These are phyloP conservation scores for Dicranocentrus wangi DNA, from an alignment of 2,888 invertebrate species.

Conservation along the genomic window DNA sequence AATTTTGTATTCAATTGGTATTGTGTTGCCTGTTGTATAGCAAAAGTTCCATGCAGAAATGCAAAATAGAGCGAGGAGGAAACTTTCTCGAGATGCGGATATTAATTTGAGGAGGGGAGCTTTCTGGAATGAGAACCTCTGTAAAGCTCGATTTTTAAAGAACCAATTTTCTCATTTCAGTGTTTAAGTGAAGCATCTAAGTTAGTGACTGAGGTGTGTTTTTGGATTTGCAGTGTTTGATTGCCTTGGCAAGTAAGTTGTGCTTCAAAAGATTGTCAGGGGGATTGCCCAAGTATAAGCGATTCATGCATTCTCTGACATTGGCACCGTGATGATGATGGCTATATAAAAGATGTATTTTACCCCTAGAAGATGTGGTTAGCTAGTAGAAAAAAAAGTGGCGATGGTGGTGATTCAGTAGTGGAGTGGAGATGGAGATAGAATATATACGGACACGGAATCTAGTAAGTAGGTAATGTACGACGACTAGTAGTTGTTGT, in stretches of 20 bases:
- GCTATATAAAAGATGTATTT: background rate
- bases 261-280: slow-evolving; percentile 49
- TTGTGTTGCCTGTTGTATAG: background rate
- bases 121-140: background rate
- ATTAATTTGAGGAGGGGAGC: background rate
- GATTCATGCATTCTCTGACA: slow-evolving; percentile 29
- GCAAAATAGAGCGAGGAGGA: background rate
- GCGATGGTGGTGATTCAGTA: slow-evolving; percentile 2
- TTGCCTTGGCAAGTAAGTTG: slow-evolving; percentile 38
- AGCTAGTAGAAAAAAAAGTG: background rate
- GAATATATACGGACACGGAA: too few species aligned
- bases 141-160: background rate
- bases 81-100: background rate
- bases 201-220: slow-evolving; percentile 35
- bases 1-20: background rate
- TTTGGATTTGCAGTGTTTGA: slow-evolving; percentile 28
- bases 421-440: slow-evolving; percentile 8
- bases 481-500: too few species aligned
- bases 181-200: slow-evolving; percentile 25
- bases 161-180: slow-evolving; percentile 1
- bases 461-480: too few species aligned
- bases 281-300: slow-evolving; percentile 62
- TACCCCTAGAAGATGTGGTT: background rate
- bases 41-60: background rate
- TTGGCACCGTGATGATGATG: slow-evolving; percentile 28